Evolutionary conservation across 2,888 invertebrate genomes (phyloP).

Genomic region (Zonitis immaculata): DNA sequence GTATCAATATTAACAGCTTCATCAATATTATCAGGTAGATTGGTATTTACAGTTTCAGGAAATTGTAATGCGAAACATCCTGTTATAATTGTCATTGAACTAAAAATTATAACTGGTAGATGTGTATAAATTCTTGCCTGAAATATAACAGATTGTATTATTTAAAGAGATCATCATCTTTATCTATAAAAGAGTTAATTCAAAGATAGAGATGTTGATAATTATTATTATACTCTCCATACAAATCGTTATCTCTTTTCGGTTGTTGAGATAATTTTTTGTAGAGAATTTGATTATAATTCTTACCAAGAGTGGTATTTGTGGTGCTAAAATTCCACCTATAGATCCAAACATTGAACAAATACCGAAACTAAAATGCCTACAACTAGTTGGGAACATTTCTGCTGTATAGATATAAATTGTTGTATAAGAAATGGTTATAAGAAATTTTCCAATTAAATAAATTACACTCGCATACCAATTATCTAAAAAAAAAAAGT

Average conservation of each 20-base stretch:
- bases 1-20: constrained; percentile 45
- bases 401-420: constrained; percentile 52
- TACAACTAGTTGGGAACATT: constrained; percentile 64
- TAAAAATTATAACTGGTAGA: constrained; percentile 58
- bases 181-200: too few relatives aligned
- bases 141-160: constrained; percentile 18
- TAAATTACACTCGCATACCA: constrained; percentile 53
- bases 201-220: too few relatives aligned
- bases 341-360: constrained; percentile 66
- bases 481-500: constrained; percentile 38
- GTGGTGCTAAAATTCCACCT: constrained; percentile 67
- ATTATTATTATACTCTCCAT: too few relatives aligned
- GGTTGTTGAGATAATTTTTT: too few relatives aligned
- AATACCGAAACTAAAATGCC: constrained; percentile 62
- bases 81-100: constrained; percentile 53
- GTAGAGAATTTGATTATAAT: too few relatives aligned
- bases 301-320: constrained; percentile 60
- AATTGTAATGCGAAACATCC: constrained; percentile 57
- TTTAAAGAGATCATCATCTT: neutral
- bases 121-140: constrained; percentile 52
- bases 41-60: constrained; percentile 59
- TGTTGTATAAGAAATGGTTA: constrained; percentile 28
- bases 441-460: constrained; percentile 29
- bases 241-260: too few relatives aligned
- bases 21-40: constrained; percentile 58